Percentiles rank a stretch among this genome's conserved stretches.
These are phyloP conservation scores for Oostethus manadensis DNA, from an alignment of 2,113 vertebrate species.

Conservation along the genomic window DNA sequence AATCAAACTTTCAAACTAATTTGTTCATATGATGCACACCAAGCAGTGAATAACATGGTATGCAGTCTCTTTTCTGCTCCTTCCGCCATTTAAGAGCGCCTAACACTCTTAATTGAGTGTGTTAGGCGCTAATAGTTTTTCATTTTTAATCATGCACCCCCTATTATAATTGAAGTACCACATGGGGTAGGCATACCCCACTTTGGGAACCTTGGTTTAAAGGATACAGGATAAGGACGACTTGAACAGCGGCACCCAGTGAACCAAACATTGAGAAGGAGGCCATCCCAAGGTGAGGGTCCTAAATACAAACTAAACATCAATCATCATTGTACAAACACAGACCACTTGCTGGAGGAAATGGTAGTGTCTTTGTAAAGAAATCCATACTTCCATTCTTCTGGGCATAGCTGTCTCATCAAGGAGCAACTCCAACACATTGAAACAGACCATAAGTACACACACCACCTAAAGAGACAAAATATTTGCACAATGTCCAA, in stretches of 20 bases:
- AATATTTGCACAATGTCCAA: not conserved
- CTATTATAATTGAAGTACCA: no score
- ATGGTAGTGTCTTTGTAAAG: not conserved
- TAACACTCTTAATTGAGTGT: no score
- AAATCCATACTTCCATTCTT: slow-evolving; percentile 83
- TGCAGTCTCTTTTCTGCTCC: no score
- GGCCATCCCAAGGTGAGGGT: slow-evolving; percentile 82
- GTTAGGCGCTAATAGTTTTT: no score
- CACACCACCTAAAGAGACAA: slow-evolving; percentile 79
- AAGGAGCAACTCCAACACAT: slow-evolving; percentile 89
- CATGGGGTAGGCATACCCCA: no score
- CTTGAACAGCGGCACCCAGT: slow-evolving; percentile 88
- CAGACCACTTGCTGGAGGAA: not conserved
- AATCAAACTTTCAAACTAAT: no score
- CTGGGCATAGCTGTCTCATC: slow-evolving; percentile 91
- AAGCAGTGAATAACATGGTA: no score
- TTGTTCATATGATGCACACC: no score
- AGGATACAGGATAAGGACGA: slow-evolving; percentile 98
- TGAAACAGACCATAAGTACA: slow-evolving; percentile 89
- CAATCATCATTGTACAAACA: not conserved
- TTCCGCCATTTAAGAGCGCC: no score
- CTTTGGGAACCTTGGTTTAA: no score
- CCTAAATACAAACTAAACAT: slow-evolving; percentile 64
- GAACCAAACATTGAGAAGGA: slow-evolving; percentile 95
- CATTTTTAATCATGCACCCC: no score